phyloP scores from a whole-genome alignment of 2,888 invertebrate species.

The Arctia plantaginis region DNA sequence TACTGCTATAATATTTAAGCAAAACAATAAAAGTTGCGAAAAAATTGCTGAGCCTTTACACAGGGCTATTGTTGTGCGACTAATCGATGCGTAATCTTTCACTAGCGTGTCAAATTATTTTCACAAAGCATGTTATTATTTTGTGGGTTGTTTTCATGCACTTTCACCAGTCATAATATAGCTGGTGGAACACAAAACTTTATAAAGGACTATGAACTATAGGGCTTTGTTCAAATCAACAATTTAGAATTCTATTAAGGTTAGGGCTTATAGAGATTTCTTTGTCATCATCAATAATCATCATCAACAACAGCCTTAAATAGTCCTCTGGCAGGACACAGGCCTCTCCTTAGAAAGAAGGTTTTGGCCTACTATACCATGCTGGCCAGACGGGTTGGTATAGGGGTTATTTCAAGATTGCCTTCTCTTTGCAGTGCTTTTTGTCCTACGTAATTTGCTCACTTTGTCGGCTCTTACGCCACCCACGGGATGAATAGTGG shows the following conservation, averaged over 20 bases:
- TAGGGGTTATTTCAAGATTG: no score
- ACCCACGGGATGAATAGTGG: no score
- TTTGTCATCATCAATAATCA: no score
- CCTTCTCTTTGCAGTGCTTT: no score
- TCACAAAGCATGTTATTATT: constrained; percentile 48
- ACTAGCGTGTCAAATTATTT: constrained; percentile 51
- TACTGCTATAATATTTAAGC: neutral
- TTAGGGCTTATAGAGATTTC: constrained; percentile 1
- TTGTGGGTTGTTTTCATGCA: constrained; percentile 49
- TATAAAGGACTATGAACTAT: constrained; percentile 41
- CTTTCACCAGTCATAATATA: constrained; percentile 48
- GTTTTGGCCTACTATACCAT: no score
- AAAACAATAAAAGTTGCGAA: constrained; percentile 15
- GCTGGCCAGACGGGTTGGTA: no score
- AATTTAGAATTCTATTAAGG: constrained; percentile 26
- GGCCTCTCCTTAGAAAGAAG: no score
- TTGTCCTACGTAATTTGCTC: no score
- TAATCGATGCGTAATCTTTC: constrained; percentile 47
- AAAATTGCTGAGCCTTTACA: constrained; percentile 25
- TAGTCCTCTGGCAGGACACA: no score
- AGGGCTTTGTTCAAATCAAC: constrained; percentile 29
- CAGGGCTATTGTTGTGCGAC: constrained; percentile 39
- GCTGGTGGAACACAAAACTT: constrained; percentile 43
- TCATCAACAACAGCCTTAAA: no score
- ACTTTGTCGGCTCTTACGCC: no score